phyloP scores from a whole-genome alignment of 2,888 invertebrate genomes.

The Ichneumon xanthorius region DNA sequence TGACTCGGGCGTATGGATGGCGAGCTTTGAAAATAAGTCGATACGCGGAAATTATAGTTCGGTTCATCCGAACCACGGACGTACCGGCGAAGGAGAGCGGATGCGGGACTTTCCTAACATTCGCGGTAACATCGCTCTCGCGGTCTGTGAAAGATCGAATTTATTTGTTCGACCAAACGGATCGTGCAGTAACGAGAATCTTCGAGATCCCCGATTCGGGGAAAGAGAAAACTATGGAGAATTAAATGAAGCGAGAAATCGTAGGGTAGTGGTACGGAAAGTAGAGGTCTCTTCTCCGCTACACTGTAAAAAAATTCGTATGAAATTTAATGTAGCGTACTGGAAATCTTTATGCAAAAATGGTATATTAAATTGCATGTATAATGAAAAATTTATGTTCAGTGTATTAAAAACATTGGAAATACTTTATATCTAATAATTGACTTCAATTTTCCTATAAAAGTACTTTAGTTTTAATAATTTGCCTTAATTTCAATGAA shows the following conservation, averaged over 20 bases:
- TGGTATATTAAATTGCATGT: neutral
- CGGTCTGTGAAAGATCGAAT: conserved; percentile 35
- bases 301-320: neutral
- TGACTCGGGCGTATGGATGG: neutral
- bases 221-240: neutral
- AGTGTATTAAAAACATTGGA: too few species aligned
- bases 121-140: neutral
- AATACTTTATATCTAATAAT: too few species aligned
- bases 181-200: conserved; percentile 28
- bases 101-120: conserved; percentile 13
- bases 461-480: too few species aligned
- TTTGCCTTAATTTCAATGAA: too few species aligned
- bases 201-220: neutral
- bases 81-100: neutral
- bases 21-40: conserved; percentile 6
- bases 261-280: neutral
- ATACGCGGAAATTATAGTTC: neutral
- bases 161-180: conserved; percentile 50
- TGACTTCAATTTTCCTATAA: too few species aligned
- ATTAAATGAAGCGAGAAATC: neutral
- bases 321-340: neutral
- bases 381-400: neutral
- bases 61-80: neutral
- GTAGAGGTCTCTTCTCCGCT: neutral
- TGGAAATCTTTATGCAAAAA: neutral